Evolutionary conservation across 2,113 vertebrate genomes (phyloP).

Genomic region (Chloropsis hardwickii): DNA sequence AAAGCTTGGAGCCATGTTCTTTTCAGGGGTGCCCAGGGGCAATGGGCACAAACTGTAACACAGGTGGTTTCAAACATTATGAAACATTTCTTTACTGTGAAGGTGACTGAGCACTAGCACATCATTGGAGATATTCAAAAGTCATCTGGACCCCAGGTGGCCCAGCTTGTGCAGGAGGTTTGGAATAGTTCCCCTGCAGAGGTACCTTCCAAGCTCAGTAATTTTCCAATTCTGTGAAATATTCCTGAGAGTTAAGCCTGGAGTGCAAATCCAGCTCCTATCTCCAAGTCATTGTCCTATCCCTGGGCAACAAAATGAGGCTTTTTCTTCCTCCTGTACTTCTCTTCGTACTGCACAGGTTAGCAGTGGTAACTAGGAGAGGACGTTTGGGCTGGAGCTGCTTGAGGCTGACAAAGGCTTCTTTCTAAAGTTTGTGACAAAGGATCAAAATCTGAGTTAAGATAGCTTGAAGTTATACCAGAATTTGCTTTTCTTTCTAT

Average conservation of each 20-base stretch:
- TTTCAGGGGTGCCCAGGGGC: not conserved
- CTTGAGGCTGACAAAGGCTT: not conserved
- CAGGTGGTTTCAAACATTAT: not conserved
- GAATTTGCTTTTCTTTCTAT: not conserved
- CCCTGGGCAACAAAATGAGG: not conserved
- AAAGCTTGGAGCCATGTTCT: not conserved
- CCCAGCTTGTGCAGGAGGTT: not conserved
- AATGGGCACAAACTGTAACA: not conserved
- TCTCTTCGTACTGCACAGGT: not conserved
- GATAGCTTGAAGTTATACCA: not conserved
- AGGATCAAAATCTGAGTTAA: not conserved
- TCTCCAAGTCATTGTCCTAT: not conserved
- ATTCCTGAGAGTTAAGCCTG: not conserved
- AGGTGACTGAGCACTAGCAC: not conserved
- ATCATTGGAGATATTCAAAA: not conserved
- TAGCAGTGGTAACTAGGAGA: not conserved
- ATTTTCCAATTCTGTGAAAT: not conserved
- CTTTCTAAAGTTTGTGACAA: not conserved
- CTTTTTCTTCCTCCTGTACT: not conserved
- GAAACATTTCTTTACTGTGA: not conserved
- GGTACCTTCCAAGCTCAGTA: not conserved
- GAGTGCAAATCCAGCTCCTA: not conserved
- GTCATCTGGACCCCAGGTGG: not conserved
- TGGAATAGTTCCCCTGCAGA: not conserved
- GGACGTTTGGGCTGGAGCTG: not conserved